Evolutionary conservation across 1,140 invertebrate species (phyloP).

Genomic region (Drosophila trapezifrons): DNA sequence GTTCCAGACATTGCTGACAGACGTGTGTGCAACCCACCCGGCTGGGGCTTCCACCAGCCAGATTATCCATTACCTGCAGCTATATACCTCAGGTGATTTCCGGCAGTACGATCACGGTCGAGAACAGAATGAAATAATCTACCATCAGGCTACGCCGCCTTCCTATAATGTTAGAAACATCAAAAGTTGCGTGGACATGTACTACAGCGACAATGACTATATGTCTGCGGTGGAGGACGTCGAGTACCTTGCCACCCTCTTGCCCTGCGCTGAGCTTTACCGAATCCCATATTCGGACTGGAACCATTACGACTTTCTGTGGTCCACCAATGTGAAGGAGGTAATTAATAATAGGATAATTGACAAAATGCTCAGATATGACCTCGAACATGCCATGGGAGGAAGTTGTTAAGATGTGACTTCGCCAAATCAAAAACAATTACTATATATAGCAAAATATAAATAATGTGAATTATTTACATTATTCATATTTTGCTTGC

Average conservation of each 20-base stretch:
- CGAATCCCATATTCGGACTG: slow-evolving; percentile 84
- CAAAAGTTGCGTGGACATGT: slow-evolving; percentile 87
- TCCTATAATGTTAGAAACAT: slow-evolving; percentile 86
- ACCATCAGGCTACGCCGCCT: slow-evolving; percentile 85
- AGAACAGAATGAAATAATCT: slow-evolving; percentile 84
- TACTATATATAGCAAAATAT: too few relatives aligned
- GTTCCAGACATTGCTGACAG: slow-evolving; percentile 64
- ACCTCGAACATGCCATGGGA: slow-evolving; percentile 40
- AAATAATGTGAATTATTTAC: background rate
- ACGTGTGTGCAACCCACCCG: slow-evolving; percentile 74
- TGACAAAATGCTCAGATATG: slow-evolving; percentile 79
- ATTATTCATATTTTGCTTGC: too few relatives aligned
- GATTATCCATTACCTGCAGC: slow-evolving; percentile 85
- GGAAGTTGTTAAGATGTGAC: background rate
- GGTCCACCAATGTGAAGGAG: slow-evolving; percentile 85
- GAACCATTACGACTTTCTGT: slow-evolving; percentile 86
- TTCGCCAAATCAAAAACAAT: background rate
- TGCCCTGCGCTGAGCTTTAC: slow-evolving; percentile 83
- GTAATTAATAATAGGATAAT: slow-evolving; percentile 85
- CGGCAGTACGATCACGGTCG: slow-evolving; percentile 85
- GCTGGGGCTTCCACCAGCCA: slow-evolving; percentile 85
- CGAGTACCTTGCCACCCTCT: slow-evolving; percentile 78
- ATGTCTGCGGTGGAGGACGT: slow-evolving; percentile 86
- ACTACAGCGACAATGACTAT: slow-evolving; percentile 88
- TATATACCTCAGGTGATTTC: slow-evolving; percentile 78